Percentiles rank a stretch among this genome's conserved stretches.
phyloP scores from a whole-genome alignment of 2,888 invertebrate species.

The Dorcus hopei region DNA sequence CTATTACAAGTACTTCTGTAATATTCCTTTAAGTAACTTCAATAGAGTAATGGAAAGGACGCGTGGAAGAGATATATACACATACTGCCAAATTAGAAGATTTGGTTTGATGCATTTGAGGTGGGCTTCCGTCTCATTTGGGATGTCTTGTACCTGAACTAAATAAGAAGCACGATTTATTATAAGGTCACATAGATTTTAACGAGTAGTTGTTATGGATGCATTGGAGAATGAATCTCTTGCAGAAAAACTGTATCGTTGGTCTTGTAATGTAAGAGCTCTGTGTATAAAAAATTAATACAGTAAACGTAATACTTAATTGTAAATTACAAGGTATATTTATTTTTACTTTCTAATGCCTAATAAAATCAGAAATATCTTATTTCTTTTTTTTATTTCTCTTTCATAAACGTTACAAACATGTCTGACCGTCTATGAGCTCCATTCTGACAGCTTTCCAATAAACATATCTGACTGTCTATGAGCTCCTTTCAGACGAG shows the following conservation, averaged over 20 bases:
- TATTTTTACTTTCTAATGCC: slow-evolving; percentile 22
- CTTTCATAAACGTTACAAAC: too few species aligned
- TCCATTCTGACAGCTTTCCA: too few species aligned
- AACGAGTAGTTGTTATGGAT: neutral
- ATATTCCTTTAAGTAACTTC: neutral
- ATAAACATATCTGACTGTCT: too few species aligned
- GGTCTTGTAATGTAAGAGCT: slow-evolving; percentile 11
- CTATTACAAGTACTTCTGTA: neutral
- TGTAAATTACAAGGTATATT: slow-evolving; percentile 12
- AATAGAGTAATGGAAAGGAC: neutral
- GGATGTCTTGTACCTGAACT: slow-evolving; percentile 20
- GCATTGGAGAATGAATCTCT: neutral
- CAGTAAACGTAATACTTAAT: neutral
- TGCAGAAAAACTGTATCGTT: neutral
- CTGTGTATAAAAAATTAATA: slow-evolving; percentile 8
- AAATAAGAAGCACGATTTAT: slow-evolving; percentile 18
- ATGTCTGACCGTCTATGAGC: too few species aligned
- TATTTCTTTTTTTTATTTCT: neutral
- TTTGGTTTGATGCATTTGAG: slow-evolving; percentile 19
- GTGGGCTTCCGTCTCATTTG: slow-evolving; percentile 5
- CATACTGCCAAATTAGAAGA: slow-evolving; percentile 18
- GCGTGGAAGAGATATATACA: neutral
- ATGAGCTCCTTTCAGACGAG: too few species aligned
- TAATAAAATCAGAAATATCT: slow-evolving; percentile 14
- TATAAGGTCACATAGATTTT: slow-evolving; percentile 8